phyloP scores from a whole-genome alignment of 2,888 invertebrate genomes.

The Ecliptopera silaceata region DNA sequence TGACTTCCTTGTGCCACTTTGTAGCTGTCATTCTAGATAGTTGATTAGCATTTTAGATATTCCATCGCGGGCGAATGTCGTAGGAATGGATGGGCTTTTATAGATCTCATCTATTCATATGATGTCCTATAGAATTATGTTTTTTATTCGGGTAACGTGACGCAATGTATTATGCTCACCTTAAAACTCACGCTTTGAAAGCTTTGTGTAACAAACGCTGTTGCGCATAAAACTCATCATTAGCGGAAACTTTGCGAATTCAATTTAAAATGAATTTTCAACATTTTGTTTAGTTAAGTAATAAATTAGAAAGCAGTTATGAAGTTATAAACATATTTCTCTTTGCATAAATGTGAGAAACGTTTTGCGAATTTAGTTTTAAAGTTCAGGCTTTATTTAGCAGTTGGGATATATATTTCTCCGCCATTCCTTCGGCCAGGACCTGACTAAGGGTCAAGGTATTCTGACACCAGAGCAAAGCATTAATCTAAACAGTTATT shows the following conservation, averaged over 20 bases:
- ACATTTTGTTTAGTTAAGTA: slow-evolving; percentile 22
- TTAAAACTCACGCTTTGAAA: slow-evolving; percentile 14
- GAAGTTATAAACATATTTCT: slow-evolving; percentile 2
- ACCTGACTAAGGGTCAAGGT: not conserved
- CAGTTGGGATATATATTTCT: not conserved
- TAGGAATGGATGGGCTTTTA: too few relatives aligned
- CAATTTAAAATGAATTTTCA: slow-evolving; percentile 21
- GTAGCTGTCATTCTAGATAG: not conserved
- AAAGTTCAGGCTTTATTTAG: not conserved
- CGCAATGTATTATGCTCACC: not conserved
- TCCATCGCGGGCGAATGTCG: not conserved
- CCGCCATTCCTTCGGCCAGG: not conserved
- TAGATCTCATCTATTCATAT: too few relatives aligned
- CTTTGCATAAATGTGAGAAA: not conserved
- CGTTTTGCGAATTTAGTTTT: slow-evolving; percentile 3
- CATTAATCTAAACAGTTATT: too few relatives aligned
- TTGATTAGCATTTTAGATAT: too few relatives aligned
- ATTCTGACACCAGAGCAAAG: too few relatives aligned
- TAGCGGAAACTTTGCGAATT: slow-evolving; percentile 28
- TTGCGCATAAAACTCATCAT: slow-evolving; percentile 24
- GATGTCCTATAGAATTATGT: not conserved
- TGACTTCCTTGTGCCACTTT: not conserved
- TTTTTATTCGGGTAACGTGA: not conserved
- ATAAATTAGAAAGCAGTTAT: slow-evolving; percentile 15
- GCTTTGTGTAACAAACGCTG: slow-evolving; percentile 21